Conservation (phyloP, 2,113 vertebrate species). For the Caloenas nicobarica region DNA sequence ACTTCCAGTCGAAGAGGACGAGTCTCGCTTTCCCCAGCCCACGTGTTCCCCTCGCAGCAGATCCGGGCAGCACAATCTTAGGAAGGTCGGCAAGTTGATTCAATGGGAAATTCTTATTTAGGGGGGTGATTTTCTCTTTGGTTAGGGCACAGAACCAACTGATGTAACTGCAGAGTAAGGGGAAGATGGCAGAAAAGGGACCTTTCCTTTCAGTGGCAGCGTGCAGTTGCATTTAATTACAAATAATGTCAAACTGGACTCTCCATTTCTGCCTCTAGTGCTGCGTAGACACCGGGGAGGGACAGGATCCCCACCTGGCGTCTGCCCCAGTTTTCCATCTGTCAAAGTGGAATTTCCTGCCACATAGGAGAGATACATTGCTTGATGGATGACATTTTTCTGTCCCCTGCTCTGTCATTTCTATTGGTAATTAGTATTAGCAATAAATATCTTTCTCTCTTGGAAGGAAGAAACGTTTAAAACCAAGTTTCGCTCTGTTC, state of each 20-base stretch:
- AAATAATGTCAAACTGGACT: fast-evolving
- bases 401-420: background rate
- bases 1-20: fast-evolving
- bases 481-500: background rate
- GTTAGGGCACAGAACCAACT: background rate
- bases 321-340: background rate
- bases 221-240: background rate
- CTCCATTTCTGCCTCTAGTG: fast-evolving
- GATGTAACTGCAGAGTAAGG: background rate
- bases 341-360: background rate
- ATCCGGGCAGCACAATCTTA: fast-evolving
- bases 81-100: background rate
- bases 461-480: background rate
- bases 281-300: background rate
- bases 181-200: background rate
- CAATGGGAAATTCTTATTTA: background rate
- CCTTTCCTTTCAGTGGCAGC: background rate
- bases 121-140: background rate
- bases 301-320: background rate
- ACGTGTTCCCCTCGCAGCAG: background rate
- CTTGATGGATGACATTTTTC: background rate
- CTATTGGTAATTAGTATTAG: background rate
- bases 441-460: background rate
- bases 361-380: background rate
- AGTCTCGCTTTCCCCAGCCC: background rate